These are phyloP conservation scores for Eupristina koningsbergeri DNA, from an alignment of 1,140 invertebrate genomes.

Conservation along the genomic window DNA sequence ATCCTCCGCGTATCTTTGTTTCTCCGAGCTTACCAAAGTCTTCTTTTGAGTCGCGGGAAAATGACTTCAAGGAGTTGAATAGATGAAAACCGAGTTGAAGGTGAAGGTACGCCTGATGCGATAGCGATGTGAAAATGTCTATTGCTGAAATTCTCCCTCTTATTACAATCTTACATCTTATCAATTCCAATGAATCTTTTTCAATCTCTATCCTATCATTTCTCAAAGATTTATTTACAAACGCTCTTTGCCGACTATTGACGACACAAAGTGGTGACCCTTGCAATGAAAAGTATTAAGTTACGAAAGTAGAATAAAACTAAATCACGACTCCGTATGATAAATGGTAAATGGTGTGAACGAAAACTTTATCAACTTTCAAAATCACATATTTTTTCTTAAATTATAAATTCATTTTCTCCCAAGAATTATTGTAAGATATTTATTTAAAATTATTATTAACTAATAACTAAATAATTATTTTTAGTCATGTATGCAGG, in stretches of 20 bases:
- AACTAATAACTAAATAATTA: too few relatives aligned
- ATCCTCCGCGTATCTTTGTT: not conserved
- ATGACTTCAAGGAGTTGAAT: not conserved
- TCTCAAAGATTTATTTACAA: not conserved
- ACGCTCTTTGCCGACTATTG: not conserved
- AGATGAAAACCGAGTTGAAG: not conserved
- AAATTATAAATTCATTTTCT: too few relatives aligned
- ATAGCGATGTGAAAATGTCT: not conserved
- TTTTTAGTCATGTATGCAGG: too few relatives aligned
- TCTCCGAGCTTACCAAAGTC: not conserved
- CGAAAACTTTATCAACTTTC: not conserved
- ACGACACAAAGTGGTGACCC: not conserved
- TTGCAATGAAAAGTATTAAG: not conserved
- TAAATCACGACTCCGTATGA: not conserved
- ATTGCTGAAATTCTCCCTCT: not conserved
- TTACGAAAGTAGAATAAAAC: not conserved
- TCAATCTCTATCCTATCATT: not conserved
- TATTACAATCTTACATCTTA: not conserved
- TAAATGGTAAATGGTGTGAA: not conserved
- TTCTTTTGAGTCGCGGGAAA: not conserved
- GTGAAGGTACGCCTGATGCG: not conserved
- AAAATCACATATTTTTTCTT: not conserved
- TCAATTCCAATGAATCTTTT: not conserved
- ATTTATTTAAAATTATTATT: too few relatives aligned
- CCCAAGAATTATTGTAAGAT: too few relatives aligned